Evolutionary conservation across 2,888 invertebrate species (phyloP).

Genomic region (Epinotia bilunana): DNA sequence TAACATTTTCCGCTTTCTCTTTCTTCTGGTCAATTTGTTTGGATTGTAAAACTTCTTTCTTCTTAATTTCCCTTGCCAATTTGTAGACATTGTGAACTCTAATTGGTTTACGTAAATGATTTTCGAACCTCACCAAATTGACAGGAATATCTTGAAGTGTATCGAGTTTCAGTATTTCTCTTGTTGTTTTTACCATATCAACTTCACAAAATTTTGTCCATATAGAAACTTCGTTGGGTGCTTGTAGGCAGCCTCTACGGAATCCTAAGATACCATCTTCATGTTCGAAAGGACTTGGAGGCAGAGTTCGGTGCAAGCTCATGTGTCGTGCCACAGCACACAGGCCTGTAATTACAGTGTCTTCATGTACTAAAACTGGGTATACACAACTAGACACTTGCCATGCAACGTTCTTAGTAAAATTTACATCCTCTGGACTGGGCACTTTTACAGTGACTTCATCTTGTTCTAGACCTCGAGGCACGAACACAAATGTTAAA

Average conservation of each 20-base stretch:
- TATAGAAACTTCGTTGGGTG: conserved; percentile 92
- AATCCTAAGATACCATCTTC: conserved; percentile 89
- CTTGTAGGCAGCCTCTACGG: conserved; percentile 90
- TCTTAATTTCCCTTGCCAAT: conserved; percentile 85
- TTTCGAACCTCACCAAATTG: conserved; percentile 91
- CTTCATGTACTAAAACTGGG: conserved; percentile 86
- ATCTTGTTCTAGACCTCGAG: conserved; percentile 52
- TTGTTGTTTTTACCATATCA: conserved; percentile 87
- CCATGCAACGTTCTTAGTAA: conserved; percentile 77
- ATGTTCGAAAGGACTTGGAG: conserved; percentile 59
- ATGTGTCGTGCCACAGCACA: conserved; percentile 87
- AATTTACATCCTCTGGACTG: conserved; percentile 60
- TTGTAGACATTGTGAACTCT: conserved; percentile 94
- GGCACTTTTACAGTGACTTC: conserved; percentile 56
- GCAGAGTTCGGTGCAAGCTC: conserved; percentile 57
- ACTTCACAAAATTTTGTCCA: conserved; percentile 98
- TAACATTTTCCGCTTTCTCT: conserved; percentile 41
- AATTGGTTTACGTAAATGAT: conserved; percentile 92
- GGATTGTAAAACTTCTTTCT: conserved; percentile 55
- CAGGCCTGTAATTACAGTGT: conserved; percentile 89
- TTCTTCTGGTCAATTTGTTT: conserved; percentile 52
- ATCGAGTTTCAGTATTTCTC: conserved; percentile 63
- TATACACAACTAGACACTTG: conserved; percentile 81
- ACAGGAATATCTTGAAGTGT: conserved; percentile 82
- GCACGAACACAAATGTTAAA: conserved; percentile 71